Evolutionary conservation across 2,113 vertebrate genomes (phyloP).

Genomic region (Pandion haliaetus): DNA sequence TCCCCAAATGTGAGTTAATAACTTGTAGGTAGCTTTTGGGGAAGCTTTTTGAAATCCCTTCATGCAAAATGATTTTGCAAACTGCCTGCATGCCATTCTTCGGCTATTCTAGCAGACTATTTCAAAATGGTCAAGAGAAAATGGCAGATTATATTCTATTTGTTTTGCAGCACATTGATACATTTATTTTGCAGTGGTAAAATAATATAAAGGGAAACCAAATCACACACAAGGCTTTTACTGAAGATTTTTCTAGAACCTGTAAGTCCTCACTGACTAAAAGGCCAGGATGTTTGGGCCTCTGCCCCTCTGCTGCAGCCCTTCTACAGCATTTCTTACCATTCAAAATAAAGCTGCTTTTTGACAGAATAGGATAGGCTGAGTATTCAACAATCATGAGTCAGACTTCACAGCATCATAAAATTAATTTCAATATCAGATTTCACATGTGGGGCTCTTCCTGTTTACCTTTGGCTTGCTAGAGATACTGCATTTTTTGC

Average conservation of each 20-base stretch:
- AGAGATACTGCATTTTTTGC: neutral
- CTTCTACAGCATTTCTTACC: neutral
- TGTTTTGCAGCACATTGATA: neutral
- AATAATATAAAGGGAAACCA: neutral
- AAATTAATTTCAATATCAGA: neutral
- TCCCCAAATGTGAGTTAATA: conserved; percentile 24
- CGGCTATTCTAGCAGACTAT: neutral
- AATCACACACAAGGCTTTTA: neutral
- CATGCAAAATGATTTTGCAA: conserved; percentile 36
- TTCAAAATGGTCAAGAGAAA: neutral
- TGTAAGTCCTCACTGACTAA: neutral
- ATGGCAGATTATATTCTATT: neutral
- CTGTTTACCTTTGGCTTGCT: neutral
- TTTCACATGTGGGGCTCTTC: neutral
- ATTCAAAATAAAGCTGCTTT: neutral
- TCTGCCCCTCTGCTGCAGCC: neutral
- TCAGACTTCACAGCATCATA: neutral
- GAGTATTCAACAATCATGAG: neutral
- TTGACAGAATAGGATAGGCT: neutral
- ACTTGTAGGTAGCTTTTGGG: conserved; percentile 40
- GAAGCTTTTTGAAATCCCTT: conserved; percentile 45
- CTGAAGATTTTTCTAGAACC: neutral
- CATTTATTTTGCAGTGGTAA: neutral
- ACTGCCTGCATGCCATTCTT: neutral
- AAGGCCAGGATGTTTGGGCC: neutral